phyloP scores from a whole-genome alignment of 2,888 invertebrate genomes.

The Xylota segnis region DNA sequence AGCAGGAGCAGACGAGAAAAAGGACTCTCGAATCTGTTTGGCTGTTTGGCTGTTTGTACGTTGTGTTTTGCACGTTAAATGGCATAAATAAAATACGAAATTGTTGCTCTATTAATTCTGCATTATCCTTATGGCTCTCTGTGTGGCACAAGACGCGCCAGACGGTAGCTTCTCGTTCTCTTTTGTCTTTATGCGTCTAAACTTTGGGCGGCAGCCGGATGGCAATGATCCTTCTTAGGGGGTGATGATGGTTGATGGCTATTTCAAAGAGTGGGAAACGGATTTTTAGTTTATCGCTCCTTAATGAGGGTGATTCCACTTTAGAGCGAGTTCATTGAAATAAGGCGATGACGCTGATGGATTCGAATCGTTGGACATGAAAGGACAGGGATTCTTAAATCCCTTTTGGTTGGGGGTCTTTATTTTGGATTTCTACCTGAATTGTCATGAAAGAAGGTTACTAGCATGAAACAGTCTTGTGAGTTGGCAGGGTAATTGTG shows the following conservation, averaged over 20 bases:
- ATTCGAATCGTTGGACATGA: not conserved
- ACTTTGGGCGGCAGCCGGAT: not conserved
- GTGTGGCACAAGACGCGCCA: conserved; percentile 14
- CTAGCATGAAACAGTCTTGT: too few species aligned
- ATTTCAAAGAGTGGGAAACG: not conserved
- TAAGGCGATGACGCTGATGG: not conserved
- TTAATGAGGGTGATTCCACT: conserved; percentile 33
- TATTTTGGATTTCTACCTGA: too few species aligned
- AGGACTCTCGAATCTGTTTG: conserved; percentile 18
- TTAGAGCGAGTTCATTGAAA: not conserved
- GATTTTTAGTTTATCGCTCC: conserved; percentile 31
- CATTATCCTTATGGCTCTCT: conserved; percentile 30
- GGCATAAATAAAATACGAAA: conserved; percentile 49
- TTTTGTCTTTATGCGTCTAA: not conserved
- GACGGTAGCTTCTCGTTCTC: conserved; percentile 9
- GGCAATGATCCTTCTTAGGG: not conserved
- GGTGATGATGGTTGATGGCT: not conserved
- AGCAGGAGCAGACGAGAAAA: not conserved
- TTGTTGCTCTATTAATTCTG: conserved; percentile 47
- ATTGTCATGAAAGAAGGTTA: too few species aligned
- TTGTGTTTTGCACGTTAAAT: conserved; percentile 28
- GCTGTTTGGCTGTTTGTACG: conserved; percentile 13
- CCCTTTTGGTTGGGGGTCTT: too few species aligned
- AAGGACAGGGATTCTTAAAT: too few species aligned
- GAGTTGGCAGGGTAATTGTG: too few species aligned